phyloP scores from a whole-genome alignment of 2,113 vertebrate species.

The rabbit (Oryctolagus cuniculus) region DNA sequence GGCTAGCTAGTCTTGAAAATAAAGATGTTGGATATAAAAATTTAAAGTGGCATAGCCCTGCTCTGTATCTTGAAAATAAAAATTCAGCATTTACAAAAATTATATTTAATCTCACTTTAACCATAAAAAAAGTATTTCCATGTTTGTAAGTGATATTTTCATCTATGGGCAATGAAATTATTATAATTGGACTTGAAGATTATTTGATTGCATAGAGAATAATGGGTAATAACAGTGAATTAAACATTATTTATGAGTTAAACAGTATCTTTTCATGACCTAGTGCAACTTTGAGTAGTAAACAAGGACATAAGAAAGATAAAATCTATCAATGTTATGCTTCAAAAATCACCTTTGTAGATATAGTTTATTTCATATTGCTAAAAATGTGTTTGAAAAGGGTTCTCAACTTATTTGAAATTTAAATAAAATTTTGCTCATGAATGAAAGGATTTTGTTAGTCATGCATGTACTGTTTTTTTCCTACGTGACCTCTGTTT shows the following conservation, averaged over 20 bases:
- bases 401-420: constrained; percentile 82
- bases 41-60: not conserved
- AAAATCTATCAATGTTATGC: constrained; percentile 30
- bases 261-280: not conserved
- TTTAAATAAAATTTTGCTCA: constrained; percentile 84
- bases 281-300: not conserved
- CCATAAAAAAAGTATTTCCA: not conserved
- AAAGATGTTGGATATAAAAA: constrained; percentile 37
- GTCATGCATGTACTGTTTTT: constrained; percentile 75
- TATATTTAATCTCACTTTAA: not conserved
- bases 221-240: not conserved
- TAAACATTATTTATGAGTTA: not conserved
- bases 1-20: constrained; percentile 58
- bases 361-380: constrained; percentile 80
- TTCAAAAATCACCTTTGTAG: constrained; percentile 75
- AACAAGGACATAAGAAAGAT: constrained; percentile 47
- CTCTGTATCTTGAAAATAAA: not conserved
- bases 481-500: constrained; percentile 80
- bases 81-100: no score
- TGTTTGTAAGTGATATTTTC: not conserved
- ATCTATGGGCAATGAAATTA: not conserved
- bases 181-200: not conserved
- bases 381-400: constrained; percentile 72
- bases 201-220: not conserved
- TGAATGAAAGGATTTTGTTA: constrained; percentile 80